Percentiles rank a stretch among this genome's conserved stretches.
Conservation (phyloP, 2,113 vertebrate species). For the Cichladusa arquata region DNA sequence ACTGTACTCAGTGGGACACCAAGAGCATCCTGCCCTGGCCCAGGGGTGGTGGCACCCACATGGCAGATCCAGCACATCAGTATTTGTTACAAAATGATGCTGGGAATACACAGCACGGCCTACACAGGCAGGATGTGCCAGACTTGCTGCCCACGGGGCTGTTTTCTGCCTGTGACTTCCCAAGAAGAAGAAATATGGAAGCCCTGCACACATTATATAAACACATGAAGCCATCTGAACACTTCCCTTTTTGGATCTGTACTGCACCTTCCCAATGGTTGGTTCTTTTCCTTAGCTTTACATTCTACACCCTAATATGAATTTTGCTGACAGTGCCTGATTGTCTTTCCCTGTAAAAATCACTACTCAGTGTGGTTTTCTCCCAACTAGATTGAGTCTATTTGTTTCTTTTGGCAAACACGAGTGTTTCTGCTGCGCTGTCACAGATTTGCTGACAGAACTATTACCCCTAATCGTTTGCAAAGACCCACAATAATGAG, state of each 20-base stretch:
- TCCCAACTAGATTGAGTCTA: not conserved
- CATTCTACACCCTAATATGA: not conserved
- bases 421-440: not conserved
- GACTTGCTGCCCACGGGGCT: not conserved
- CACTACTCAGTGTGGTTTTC: not conserved
- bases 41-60: accelerated
- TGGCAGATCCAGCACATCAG: not conserved
- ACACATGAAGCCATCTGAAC: not conserved
- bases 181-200: not conserved
- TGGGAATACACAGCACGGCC: not conserved
- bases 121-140: not conserved
- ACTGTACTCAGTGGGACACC: not conserved
- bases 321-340: not conserved
- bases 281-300: not conserved
- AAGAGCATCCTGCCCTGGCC: not conserved
- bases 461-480: not conserved
- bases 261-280: not conserved
- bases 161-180: not conserved
- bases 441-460: constrained; percentile 9
- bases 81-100: not conserved
- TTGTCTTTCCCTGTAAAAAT: not conserved
- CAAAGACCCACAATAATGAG: not conserved
- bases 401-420: not conserved
- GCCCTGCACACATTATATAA: not conserved
- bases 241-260: not conserved